Base-by-base conservation (phyloP, 2,113 vertebrate species). In the Pelmatolapia mariae region DNA sequence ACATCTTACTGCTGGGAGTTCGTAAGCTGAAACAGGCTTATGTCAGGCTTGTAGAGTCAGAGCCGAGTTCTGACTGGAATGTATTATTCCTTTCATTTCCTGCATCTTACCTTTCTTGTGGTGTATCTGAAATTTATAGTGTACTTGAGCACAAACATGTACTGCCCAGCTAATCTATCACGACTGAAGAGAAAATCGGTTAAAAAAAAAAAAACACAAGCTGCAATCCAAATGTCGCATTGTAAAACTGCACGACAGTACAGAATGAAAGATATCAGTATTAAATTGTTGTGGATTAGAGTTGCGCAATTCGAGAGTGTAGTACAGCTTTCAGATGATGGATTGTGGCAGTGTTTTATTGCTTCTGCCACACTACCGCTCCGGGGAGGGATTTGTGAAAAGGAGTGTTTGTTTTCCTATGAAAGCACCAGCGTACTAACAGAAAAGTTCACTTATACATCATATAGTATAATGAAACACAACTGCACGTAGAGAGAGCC, bases 51-150 rank as follows among this genome's bases (percentile, higher is more conserved):
- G 2, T n/a, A 73, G 47, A 22, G 33, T 15, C 16, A 76, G 26
- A 53, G 18, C 8, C 1, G 33, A 26, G 38, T 38, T 81, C 63
- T 86, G 76, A 56, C 16, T 24, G 6, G 10, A 66, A 40, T 78
- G 8, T 24, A 26, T 85, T 80, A 71, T 88, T 85, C 43, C 80
- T 91, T 91, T 89, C 22, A 84, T 91, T 91, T 87, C 82, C 82
- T 85, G 68, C 22, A 18, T 81, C 40, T 68, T 68, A 29, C 59
- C 43, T 31, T 83, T 78, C 43, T 33, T 50, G 52, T 8, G 9
- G 38, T 40, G 18, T 40, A 31, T n/a, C 10, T 80, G 16, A 80
- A 33, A 53, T 59, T 43, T 36, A 76, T 26, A 8, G 33, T 59
- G 38, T 15, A 36, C 40, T 29, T 24, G 5, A 8, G 43, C 40